phyloP scores from a whole-genome alignment of 2,888 invertebrate species.

The Mongoloraphidia duomilia region DNA sequence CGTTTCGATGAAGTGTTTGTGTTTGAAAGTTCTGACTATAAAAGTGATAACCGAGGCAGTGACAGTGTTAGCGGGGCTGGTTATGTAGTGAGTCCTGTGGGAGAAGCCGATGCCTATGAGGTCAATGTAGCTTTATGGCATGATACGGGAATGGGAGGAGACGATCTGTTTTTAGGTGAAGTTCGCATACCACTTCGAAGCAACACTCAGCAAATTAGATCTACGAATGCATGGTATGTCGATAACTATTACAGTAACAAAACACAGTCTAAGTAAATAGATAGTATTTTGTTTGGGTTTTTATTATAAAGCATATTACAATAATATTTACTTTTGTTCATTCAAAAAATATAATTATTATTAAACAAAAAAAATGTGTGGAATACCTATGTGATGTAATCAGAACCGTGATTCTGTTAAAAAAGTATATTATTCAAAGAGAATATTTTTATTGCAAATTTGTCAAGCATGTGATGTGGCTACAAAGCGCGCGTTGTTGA shows the following conservation, averaged over 20 bases:
- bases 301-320: too few relatives aligned
- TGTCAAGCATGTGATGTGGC: too few relatives aligned
- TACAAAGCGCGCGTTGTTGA: too few relatives aligned
- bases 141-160: slow-evolving; percentile 60
- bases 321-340: too few relatives aligned
- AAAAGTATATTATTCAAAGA: too few relatives aligned
- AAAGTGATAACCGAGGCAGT: slow-evolving; percentile 52
- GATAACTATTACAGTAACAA: background rate
- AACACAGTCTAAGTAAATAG: background rate
- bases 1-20: slow-evolving; percentile 78
- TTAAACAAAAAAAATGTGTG: too few relatives aligned
- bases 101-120: slow-evolving; percentile 61
- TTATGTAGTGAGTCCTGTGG: slow-evolving; percentile 26
- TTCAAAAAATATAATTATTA: too few relatives aligned
- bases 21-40: slow-evolving; percentile 43
- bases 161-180: slow-evolving; percentile 79
- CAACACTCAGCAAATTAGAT: slow-evolving; percentile 44
- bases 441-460: too few relatives aligned
- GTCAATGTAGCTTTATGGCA: slow-evolving; percentile 77
- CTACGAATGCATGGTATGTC: slow-evolving; percentile 61
- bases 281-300: too few relatives aligned
- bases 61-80: slow-evolving; percentile 32
- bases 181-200: slow-evolving; percentile 65
- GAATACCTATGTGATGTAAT: too few relatives aligned
- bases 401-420: too few relatives aligned